Percentiles rank a stretch among this genome's conserved stretches.
Evolutionary conservation across 2,797 vertebrate genomes (phyloP).

Genomic region (Esox lucius): DNA sequence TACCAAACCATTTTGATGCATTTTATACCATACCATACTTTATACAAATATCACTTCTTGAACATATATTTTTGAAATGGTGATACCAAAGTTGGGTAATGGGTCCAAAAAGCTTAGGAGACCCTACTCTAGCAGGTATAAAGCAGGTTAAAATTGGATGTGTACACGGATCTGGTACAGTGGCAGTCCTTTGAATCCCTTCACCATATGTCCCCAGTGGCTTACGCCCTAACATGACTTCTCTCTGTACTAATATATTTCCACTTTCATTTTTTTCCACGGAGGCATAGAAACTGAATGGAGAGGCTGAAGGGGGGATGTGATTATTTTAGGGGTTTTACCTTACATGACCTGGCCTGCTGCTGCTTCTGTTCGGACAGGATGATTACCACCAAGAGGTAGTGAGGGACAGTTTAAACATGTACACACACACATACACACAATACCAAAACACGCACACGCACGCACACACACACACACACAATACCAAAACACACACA

Average conservation of each 20-base stretch:
- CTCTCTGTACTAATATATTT: not conserved
- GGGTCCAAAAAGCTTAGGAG: too few species aligned
- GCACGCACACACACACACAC: constrained; percentile 7
- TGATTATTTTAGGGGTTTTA: not conserved
- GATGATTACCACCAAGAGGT: not conserved
- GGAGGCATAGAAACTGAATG: not conserved
- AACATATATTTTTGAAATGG: too few species aligned
- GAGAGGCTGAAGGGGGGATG: not conserved
- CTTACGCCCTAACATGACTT: not conserved
- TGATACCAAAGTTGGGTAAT: too few species aligned
- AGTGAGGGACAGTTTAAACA: not conserved
- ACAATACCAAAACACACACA: too few species aligned
- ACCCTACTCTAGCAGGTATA: not conserved
- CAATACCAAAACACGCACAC: not conserved
- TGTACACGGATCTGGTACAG: not conserved
- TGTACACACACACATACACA: constrained; percentile 21
- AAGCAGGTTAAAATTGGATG: not conserved
- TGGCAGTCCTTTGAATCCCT: not conserved
- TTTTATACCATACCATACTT: too few species aligned
- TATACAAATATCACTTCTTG: too few species aligned
- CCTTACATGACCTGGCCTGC: not conserved
- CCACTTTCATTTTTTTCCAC: not conserved
- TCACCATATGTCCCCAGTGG: too few species aligned
- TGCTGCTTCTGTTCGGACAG: not conserved
- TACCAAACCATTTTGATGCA: too few species aligned